Base-by-base conservation (phyloP, 92 coral and sea anemone genomes). In the Virgularia gustaviana region DNA sequence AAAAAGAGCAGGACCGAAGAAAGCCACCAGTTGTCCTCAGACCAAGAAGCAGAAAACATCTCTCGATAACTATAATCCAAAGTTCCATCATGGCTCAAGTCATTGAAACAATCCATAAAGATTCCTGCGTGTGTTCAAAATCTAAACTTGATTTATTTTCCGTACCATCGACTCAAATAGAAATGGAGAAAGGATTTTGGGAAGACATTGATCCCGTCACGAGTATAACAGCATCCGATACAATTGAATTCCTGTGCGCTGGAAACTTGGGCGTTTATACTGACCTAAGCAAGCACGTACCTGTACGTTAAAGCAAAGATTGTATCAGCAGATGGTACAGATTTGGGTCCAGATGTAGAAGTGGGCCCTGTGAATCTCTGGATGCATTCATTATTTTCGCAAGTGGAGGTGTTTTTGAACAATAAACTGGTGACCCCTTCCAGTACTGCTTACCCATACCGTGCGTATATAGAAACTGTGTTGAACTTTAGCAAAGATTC, bases 11-110 rank as follows among this genome's bases (percentile, higher is more conserved):
- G 56, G 27, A 18, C 41, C 1, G 12, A 16, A 52, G 2, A 52
- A 57, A 77, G 15, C 57, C 9, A 45, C 38, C 83, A 85, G 45
- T 70, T 66, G 74, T 18, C 13, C 78, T 20, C 58, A 32, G 60
- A 62, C 77, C 36, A 81, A 73, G 75, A 86, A 74, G 61, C 75
- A 29, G 72, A 81, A 71, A 73, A 73, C 85, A 82, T 28, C 86
- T 86, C 56, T 72, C 18, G 54, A 22, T 8, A 37, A 65, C 16
- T 39, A 39, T 65, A 24, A n/a, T 28, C 54, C 72, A 65, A 20
- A 23, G 49, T n/a, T 43, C 22, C n/a, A 59, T 59, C 24, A 23
- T 35, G 4, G 35, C n/a, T n/a, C n/a, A n/a, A n/a, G n/a, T n/a
- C n/a, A n/a, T 59, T 30, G 70, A 62, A 33, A 62, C 49, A 4